These are phyloP conservation scores for Nephila pilipes DNA, from an alignment of 1,140 invertebrate species.

Conservation along the genomic window DNA sequence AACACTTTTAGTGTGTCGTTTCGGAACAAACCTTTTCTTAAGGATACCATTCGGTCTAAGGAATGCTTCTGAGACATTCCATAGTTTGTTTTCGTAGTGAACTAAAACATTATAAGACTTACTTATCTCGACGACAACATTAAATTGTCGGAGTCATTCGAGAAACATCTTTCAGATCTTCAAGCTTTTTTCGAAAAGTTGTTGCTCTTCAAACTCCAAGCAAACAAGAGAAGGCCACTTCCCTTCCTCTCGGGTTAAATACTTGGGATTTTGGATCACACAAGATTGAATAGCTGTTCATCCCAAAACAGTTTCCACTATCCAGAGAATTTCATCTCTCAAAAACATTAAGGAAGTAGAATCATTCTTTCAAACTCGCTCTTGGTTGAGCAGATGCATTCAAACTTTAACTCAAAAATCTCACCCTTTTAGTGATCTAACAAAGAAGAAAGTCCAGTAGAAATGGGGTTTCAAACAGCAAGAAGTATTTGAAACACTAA, in stretches of 20 bases:
- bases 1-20: neutral
- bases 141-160: neutral
- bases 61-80: neutral
- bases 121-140: neutral
- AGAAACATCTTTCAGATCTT: neutral
- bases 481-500: conserved; percentile 52
- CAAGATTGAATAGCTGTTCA: too few relatives aligned
- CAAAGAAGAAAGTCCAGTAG: conserved; percentile 58
- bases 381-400: neutral
- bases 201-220: neutral
- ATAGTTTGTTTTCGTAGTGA: too few relatives aligned
- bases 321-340: neutral
- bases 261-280: too few relatives aligned
- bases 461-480: conserved; percentile 60
- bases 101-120: neutral
- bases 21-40: neutral
- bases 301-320: neutral
- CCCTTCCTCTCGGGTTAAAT: too few relatives aligned
- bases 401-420: neutral
- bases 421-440: conserved; percentile 9
- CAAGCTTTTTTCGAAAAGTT: neutral
- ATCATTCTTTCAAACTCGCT: neutral
- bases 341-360: neutral
- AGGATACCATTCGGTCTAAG: neutral
- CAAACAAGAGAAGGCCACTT: neutral